These are phyloP conservation scores for Elmis aenea DNA, from an alignment of 2,888 invertebrate genomes.

Conservation along the genomic window DNA sequence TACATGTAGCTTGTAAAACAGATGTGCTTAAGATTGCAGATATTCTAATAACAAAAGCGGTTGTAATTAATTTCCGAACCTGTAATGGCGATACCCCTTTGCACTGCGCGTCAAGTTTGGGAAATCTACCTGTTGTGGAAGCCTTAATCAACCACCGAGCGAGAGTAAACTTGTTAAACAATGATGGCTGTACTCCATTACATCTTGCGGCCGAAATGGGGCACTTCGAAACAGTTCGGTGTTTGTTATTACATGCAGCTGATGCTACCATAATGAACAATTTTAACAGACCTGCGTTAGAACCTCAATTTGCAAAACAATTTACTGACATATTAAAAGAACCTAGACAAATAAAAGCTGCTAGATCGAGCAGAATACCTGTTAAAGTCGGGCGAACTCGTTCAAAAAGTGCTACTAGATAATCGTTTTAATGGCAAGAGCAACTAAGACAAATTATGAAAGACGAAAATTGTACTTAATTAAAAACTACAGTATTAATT, in stretches of 20 bases:
- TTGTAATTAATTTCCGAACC: conserved; percentile 11
- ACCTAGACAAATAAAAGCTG: too few relatives aligned
- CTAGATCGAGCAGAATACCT: too few relatives aligned
- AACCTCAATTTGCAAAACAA: too few relatives aligned
- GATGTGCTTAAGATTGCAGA: conserved; percentile 3
- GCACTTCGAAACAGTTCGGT: conserved; percentile 6
- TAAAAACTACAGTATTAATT: too few relatives aligned
- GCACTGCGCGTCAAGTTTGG: conserved; percentile 10
- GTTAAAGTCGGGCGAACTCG: too few relatives aligned
- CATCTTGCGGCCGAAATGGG: conserved; percentile 11
- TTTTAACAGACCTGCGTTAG: conserved; percentile 5
- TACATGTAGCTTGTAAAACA: conserved; percentile 10
- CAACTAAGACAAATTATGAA: too few relatives aligned
- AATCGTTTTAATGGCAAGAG: too few relatives aligned
- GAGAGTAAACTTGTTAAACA: conserved; percentile 9
- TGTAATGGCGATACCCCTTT: conserved; percentile 15
- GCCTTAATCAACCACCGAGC: conserved; percentile 7
- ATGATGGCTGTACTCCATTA: conserved; percentile 10
- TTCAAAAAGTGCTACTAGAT: too few relatives aligned
- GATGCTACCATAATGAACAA: conserved; percentile 8
- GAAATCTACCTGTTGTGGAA: conserved; percentile 8
- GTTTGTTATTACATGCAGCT: conserved; percentile 6
- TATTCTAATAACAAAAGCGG: conserved; percentile 8
- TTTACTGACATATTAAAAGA: too few relatives aligned
- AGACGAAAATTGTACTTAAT: too few relatives aligned